phyloP scores from a whole-genome alignment of 2,113 vertebrate genomes.

The mouse (Mus musculus) region DNA sequence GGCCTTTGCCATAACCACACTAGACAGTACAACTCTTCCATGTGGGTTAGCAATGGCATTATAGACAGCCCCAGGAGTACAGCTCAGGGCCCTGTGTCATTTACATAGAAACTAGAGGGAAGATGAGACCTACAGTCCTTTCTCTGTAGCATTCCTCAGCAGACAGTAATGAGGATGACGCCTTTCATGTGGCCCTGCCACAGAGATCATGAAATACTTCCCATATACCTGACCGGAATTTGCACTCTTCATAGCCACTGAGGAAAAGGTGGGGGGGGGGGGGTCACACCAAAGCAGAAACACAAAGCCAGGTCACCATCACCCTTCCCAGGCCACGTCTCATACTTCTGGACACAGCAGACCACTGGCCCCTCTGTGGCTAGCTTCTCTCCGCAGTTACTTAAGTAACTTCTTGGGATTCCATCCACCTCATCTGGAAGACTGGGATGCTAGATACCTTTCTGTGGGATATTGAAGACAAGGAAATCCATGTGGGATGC shows the following conservation, averaged over 20 bases:
- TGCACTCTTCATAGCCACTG: neutral
- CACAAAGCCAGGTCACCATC: neutral
- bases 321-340: neutral
- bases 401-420: neutral
- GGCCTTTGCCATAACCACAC: rapidly evolving
- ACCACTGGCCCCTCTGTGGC: neutral
- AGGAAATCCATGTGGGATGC: neutral
- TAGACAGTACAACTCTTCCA: too few species aligned
- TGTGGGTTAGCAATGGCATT: neutral
- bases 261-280: neutral
- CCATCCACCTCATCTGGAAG: neutral
- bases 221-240: neutral
- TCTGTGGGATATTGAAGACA: neutral
- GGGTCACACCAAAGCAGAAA: neutral
- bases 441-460: neutral
- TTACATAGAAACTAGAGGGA: neutral
- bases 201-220: neutral
- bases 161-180: neutral
- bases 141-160: neutral
- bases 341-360: neutral
- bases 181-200: neutral
- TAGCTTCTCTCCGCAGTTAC: neutral
- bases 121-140: neutral
- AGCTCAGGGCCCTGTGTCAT: neutral
- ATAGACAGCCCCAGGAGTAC: neutral